phyloP scores from a whole-genome alignment of 2,888 invertebrate genomes.

The Clanis bilineata region DNA sequence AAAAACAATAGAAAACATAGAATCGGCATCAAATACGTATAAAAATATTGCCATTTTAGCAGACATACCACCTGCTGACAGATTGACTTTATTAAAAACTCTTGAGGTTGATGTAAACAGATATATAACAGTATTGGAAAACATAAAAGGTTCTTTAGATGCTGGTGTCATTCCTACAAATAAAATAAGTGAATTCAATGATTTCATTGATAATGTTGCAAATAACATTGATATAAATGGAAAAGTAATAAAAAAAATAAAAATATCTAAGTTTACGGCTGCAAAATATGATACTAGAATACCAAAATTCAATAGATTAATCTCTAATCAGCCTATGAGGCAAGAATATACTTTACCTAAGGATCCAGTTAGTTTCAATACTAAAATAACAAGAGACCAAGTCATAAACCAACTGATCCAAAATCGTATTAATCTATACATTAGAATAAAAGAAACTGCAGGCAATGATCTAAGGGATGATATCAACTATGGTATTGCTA shows the following conservation, averaged over 20 bases:
- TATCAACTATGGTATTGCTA: conserved; percentile 57
- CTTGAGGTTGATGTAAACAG: conserved; percentile 47
- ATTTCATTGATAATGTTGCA: conserved; percentile 50
- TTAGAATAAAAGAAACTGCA: conserved; percentile 49
- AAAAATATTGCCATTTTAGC: conserved; percentile 47
- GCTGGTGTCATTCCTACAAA: conserved; percentile 34
- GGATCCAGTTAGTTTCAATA: background rate
- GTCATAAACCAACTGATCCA: conserved; percentile 63
- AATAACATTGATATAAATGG: conserved; percentile 46
- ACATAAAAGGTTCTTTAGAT: conserved; percentile 40
- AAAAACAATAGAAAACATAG: conserved; percentile 44
- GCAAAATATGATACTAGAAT: background rate
- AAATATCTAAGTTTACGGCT: conserved; percentile 26
- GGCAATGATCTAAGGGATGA: conserved; percentile 38
- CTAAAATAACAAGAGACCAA: conserved; percentile 50
- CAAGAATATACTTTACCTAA: background rate
- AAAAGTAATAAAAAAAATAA: conserved; percentile 41
- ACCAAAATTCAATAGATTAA: background rate
- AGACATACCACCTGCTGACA: conserved; percentile 48
- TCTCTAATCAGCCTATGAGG: background rate
- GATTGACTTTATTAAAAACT: conserved; percentile 53
- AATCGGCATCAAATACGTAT: conserved; percentile 46
- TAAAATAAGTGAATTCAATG: conserved; percentile 38
- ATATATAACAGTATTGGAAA: conserved; percentile 43
- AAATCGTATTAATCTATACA: conserved; percentile 54